Conservation (phyloP, 2,113 vertebrate species). For the Aythya baeri region DNA sequence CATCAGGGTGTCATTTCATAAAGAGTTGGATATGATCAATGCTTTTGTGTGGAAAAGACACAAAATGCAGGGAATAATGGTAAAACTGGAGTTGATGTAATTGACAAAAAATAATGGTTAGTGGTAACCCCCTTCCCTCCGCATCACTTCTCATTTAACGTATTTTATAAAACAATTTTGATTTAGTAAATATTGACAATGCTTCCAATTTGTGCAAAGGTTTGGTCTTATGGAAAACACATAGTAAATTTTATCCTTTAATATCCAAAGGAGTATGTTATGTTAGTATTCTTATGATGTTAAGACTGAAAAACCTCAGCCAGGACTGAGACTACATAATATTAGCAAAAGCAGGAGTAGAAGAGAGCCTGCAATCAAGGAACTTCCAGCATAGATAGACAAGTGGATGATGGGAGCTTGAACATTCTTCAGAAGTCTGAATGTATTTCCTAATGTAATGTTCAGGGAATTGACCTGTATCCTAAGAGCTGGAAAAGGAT, state of each 20-base stretch:
- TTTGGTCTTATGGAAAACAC: background rate
- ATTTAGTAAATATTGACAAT: background rate
- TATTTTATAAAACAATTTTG: background rate
- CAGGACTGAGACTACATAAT: background rate
- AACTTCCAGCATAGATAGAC: background rate
- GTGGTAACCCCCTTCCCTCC: background rate
- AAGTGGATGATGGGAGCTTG: background rate
- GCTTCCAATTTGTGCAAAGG: background rate
- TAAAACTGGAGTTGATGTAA: background rate
- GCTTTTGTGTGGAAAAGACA: background rate
- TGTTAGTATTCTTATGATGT: background rate
- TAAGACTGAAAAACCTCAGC: background rate
- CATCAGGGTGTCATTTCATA: background rate
- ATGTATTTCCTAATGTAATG: background rate
- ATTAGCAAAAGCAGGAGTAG: background rate
- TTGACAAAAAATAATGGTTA: background rate
- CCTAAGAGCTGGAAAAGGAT: background rate
- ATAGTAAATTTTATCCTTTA: background rate
- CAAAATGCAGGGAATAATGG: background rate
- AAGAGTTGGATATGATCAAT: background rate
- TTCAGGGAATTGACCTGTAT: background rate
- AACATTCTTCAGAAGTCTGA: background rate
- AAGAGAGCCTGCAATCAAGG: background rate
- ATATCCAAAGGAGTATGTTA: background rate
- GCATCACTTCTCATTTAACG: background rate